These are phyloP conservation scores for Sitodiplosis mosellana DNA, from an alignment of 1,140 invertebrate genomes.

Conservation along the genomic window DNA sequence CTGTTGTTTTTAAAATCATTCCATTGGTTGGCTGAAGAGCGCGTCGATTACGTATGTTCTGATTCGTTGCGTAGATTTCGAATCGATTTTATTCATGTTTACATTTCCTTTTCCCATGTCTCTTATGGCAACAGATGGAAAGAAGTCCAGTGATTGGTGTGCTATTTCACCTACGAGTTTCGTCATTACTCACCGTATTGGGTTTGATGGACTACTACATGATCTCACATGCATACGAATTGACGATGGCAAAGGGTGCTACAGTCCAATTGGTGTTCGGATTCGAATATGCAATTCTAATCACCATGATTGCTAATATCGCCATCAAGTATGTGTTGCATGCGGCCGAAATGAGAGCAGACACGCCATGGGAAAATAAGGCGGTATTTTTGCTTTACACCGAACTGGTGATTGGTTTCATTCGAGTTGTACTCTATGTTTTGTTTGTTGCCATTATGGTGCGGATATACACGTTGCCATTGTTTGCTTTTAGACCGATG, in stretches of 20 bases:
- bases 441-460: conserved; percentile 95
- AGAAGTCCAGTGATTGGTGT: conserved; percentile 91
- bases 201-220: conserved; percentile 73
- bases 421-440: conserved; percentile 82
- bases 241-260: conserved; percentile 84
- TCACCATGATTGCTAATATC: conserved; percentile 88
- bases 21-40: conserved; percentile 97
- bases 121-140: conserved; percentile 63
- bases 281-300: conserved; percentile 96
- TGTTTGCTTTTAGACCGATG: conserved; percentile 98
- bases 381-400: conserved; percentile 93
- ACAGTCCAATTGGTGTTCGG: conserved; percentile 98
- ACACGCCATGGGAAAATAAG: conserved; percentile 98
- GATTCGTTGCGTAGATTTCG: not conserved
- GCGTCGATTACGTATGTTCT: conserved; percentile 91
- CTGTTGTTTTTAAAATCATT: conserved; percentile 97
- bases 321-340: conserved; percentile 91
- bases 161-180: conserved; percentile 85
- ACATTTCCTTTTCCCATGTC: not conserved
- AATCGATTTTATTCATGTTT: not conserved
- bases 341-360: conserved; percentile 81
- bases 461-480: conserved; percentile 87
- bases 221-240: conserved; percentile 86
- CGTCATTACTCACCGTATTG: conserved; percentile 65
- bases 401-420: conserved; percentile 82